Conservation (phyloP, 23 tunicate species). For the Styela plicata region DNA sequence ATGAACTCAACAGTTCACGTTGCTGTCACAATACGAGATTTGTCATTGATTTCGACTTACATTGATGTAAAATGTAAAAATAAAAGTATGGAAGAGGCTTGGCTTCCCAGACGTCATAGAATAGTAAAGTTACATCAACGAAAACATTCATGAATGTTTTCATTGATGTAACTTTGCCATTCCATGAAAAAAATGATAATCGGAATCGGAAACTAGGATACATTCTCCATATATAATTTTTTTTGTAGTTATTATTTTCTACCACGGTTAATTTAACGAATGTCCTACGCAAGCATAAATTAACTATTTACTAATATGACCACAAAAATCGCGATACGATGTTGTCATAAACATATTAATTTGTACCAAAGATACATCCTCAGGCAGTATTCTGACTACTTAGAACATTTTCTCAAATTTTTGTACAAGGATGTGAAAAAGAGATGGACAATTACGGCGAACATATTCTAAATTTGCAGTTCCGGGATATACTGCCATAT, state of each 20-base stretch:
- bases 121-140: background rate
- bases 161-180: too few relatives aligned
- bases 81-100: background rate
- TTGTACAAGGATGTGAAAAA: too few relatives aligned
- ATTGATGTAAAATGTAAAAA: background rate
- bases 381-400: too few relatives aligned
- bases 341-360: background rate
- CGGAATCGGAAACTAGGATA: background rate
- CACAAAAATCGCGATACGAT: background rate
- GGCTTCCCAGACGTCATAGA: background rate
- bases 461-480: too few relatives aligned
- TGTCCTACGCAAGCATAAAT: background rate
- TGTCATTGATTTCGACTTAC: too few relatives aligned
- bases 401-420: too few relatives aligned
- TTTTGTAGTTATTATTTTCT: background rate
- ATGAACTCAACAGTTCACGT: background rate
- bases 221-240: background rate
- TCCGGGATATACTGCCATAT: too few relatives aligned
- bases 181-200: too few relatives aligned
- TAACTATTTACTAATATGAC: background rate
- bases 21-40: background rate
- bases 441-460: too few relatives aligned
- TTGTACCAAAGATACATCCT: too few relatives aligned
- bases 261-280: background rate
- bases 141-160: background rate